Conservation (phyloP, 30 jellyfish, hydroid and myxozoan species). For the Hydra vulgaris region DNA sequence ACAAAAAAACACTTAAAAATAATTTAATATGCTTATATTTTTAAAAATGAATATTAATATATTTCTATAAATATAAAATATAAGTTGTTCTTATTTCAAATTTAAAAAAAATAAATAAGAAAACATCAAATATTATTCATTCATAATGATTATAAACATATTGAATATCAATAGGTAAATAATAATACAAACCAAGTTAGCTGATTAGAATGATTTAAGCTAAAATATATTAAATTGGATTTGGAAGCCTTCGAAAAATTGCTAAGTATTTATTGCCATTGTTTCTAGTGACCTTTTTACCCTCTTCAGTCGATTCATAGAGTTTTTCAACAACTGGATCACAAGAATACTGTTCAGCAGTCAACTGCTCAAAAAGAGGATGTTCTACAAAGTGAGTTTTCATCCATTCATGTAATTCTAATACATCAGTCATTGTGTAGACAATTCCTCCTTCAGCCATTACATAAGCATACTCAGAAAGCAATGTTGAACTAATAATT, state of each 20-base stretch:
- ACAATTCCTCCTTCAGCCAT: constrained; percentile 71
- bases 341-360: constrained; percentile 43
- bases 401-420: constrained; percentile 82
- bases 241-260: constrained; percentile 48
- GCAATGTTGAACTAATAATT: constrained; percentile 51
- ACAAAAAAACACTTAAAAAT: too few relatives aligned
- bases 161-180: too few relatives aligned
- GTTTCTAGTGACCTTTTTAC: constrained; percentile 82
- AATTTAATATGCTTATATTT: too few relatives aligned
- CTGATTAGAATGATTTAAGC: neutral
- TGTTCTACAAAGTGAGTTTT: constrained; percentile 47
- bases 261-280: constrained; percentile 72
- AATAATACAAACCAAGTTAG: too few relatives aligned
- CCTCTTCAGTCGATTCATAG: constrained; percentile 73
- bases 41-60: too few relatives aligned
- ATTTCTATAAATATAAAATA: too few relatives aligned
- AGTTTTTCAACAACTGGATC: constrained; percentile 75
- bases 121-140: too few relatives aligned
- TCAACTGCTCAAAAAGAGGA: constrained; percentile 57
- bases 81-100: too few relatives aligned
- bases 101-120: too few relatives aligned
- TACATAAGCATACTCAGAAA: constrained; percentile 62
- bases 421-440: constrained; percentile 87
- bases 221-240: constrained; percentile 10
- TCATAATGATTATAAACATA: too few relatives aligned